Evolutionary conservation across 92 coral and sea anemone genomes (phyloP).

Genomic region (Porites lobata): DNA sequence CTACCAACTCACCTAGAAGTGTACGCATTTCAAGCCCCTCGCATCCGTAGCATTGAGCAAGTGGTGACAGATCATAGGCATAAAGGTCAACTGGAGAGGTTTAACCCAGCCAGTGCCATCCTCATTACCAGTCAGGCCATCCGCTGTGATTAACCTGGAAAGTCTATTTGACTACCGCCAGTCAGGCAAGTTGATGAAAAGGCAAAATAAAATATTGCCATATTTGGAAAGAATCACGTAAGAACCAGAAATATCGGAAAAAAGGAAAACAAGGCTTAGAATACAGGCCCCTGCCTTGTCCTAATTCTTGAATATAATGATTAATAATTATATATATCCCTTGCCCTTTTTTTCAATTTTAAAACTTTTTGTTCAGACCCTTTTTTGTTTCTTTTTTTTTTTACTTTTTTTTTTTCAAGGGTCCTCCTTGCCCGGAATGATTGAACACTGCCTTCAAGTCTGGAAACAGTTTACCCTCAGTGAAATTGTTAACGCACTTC

Average conservation of each 20-base stretch:
- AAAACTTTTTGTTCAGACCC: too few species aligned
- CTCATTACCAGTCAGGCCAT: conserved; percentile 23
- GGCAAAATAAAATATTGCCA: background rate
- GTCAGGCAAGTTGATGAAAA: conserved; percentile 22
- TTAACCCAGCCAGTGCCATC: conserved; percentile 17
- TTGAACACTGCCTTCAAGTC: background rate
- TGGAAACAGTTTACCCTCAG: background rate
- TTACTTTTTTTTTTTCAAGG: too few species aligned
- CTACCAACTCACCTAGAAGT: too few species aligned
- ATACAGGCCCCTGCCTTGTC: background rate
- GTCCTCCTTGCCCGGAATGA: too few species aligned
- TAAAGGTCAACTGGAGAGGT: conserved; percentile 27
- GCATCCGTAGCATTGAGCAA: conserved; percentile 32
- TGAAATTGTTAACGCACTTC: background rate
- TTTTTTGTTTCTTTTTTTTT: too few species aligned
- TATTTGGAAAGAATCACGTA: background rate
- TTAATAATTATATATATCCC: too few species aligned
- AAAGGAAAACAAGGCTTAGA: background rate
- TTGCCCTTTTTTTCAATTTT: too few species aligned
- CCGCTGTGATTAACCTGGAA: conserved; percentile 31
- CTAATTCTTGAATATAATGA: too few species aligned
- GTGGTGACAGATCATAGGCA: conserved; percentile 10
- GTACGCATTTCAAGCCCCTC: too few species aligned
- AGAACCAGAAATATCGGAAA: background rate
- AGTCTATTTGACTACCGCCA: conserved; percentile 30